Evolutionary conservation across 2,113 vertebrate species (phyloP), one percentile per base, ranked within the genome.

Genomic region (Xiphorhynchus elegans): DNA sequence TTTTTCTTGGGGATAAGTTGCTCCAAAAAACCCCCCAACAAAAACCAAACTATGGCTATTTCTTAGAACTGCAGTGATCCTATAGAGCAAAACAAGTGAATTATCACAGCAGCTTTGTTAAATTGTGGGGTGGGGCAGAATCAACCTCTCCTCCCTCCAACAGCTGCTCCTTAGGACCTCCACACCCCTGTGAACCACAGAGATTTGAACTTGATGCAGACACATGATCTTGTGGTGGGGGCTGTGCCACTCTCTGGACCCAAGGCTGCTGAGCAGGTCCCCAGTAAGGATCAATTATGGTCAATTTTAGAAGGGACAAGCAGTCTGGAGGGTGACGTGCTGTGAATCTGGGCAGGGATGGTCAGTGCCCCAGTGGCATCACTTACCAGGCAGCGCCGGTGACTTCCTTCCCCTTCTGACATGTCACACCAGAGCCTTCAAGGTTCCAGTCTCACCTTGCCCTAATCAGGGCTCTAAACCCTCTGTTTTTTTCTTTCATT

Each of bases 151-250:
- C 44, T 64, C 35, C 20, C 55, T 64, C 35, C 35, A 20, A 39
- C n/a, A 64, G 16, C 24, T 52, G 24, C 10, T 40, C 31, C 33
- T 80, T 16, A 44, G n/a, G 11, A 49, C 24, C 13, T 52, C 35
- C 37, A n/a, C 29, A 16, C 5, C 39, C 33, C 44, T 39, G 17
- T 0, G 4, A 70, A 13, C 33, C 20, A 40, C 0, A 1, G 26
- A 20, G 13, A n/a, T 55, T 9, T 39, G 52, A 56, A 29, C 42
- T 35, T 14, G 0, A 9, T 21, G 31, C 24, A 81, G 64, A 60
- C 14, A 24, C 9, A 3, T 4, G 13, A n/a, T 39, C 31, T n/a
- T 11, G 2, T 44, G 42, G 35, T 58, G 31, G 60, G 60, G 55
- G 31, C 47, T 39, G 16, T 62, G 37, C 23, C 60, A 62, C 60